These are phyloP conservation scores for Thymallus thymallus DNA, from an alignment of 2,113 vertebrate species.

Conservation along the genomic window DNA sequence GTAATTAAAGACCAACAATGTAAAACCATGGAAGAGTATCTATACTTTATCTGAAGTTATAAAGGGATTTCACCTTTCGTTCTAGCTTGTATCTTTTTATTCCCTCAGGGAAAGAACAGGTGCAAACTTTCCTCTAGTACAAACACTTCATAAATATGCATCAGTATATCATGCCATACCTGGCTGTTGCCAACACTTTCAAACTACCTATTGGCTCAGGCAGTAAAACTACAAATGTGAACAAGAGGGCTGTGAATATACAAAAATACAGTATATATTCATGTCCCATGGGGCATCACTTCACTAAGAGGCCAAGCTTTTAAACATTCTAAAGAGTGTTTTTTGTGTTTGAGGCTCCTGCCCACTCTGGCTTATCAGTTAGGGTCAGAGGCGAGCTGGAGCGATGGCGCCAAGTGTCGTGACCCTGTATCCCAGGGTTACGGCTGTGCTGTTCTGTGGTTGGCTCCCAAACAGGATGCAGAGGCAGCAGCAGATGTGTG, in stretches of 20 bases:
- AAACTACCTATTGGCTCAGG: not conserved
- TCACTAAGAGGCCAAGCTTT: no score
- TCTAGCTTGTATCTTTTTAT: no score
- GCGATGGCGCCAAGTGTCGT: not conserved
- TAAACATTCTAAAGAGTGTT: not conserved
- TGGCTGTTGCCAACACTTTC: not conserved
- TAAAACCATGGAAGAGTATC: no score
- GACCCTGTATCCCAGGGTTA: constrained; percentile 3
- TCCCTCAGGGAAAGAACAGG: no score
- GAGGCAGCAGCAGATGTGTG: constrained; percentile 27
- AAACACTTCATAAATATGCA: no score
- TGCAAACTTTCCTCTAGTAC: no score
- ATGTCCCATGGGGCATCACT: no score
- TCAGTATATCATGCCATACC: no score
- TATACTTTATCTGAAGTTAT: no score
- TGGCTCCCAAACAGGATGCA: constrained; percentile 31
- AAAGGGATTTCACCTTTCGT: no score
- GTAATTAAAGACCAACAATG: no score
- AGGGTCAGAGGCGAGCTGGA: constrained; percentile 21
- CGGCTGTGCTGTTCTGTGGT: not conserved
- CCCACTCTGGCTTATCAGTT: not conserved
- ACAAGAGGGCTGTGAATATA: not conserved
- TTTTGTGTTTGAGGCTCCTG: not conserved
- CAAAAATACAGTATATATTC: no score
- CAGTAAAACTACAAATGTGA: not conserved